Conservation (phyloP, 2,797 vertebrate genomes). For the Coracias cyanogaster region DNA sequence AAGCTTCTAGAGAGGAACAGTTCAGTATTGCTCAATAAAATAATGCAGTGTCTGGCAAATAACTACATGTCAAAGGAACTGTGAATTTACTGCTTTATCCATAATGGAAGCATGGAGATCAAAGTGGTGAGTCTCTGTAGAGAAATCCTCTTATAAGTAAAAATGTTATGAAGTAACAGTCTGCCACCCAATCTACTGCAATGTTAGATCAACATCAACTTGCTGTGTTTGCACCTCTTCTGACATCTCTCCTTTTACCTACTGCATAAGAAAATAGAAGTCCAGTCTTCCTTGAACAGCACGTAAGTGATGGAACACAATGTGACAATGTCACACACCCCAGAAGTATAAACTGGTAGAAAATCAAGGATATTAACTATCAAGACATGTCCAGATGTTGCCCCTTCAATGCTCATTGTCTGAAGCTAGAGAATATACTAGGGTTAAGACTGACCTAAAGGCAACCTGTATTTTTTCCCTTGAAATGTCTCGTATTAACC, state of each 20-base stretch:
- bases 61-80: neutral
- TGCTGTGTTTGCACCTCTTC: neutral
- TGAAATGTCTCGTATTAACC: neutral
- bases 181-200: neutral
- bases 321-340: neutral
- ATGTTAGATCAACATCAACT: neutral
- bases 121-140: neutral
- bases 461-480: neutral
- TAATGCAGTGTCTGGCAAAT: neutral
- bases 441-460: neutral
- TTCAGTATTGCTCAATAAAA: neutral
- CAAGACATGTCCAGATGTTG: neutral
- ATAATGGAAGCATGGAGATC: neutral
- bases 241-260: neutral
- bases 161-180: neutral
- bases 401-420: neutral
- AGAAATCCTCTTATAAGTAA: neutral
- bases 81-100: neutral
- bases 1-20: neutral
- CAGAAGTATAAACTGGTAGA: neutral
- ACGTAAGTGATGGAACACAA: neutral
- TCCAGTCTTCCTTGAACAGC: neutral
- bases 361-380: neutral
- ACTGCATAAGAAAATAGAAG: neutral
- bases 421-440: neutral